phyloP scores from a whole-genome alignment of 2,888 invertebrate genomes.

The Dryadula phaetusa region DNA sequence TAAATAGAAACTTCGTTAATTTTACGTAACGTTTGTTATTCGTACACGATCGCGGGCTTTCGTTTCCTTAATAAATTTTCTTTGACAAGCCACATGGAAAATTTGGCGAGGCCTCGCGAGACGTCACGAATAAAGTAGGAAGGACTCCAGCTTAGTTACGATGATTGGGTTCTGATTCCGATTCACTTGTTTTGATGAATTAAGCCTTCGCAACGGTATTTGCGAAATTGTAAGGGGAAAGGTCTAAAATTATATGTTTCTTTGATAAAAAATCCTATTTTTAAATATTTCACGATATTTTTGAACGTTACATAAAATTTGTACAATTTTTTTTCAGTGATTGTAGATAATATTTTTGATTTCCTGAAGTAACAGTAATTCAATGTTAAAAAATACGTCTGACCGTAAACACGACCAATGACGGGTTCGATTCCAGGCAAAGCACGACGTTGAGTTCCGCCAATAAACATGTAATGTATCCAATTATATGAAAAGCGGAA shows the following conservation, averaged over 20 bases:
- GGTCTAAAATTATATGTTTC: neutral
- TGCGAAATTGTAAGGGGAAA: conserved; percentile 11
- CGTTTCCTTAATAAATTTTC: conserved; percentile 41
- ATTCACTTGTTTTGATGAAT: conserved; percentile 35
- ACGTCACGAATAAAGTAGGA: conserved; percentile 32
- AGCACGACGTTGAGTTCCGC: too few relatives aligned
- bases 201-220: conserved; percentile 28
- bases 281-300: neutral
- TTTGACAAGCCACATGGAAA: conserved; percentile 55
- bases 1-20: conserved; percentile 30
- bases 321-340: too few relatives aligned
- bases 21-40: conserved; percentile 27
- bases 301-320: neutral
- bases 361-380: too few relatives aligned
- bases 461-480: too few relatives aligned
- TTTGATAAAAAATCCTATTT: neutral
- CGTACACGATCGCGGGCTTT: conserved; percentile 25
- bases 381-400: too few relatives aligned
- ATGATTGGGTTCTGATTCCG: conserved; percentile 45
- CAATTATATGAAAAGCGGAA: too few relatives aligned
- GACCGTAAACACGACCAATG: too few relatives aligned
- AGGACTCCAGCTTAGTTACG: conserved; percentile 39
- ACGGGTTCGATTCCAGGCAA: too few relatives aligned
- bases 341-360: too few relatives aligned
- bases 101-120: conserved; percentile 41